Conservation (phyloP, 1,140 invertebrate species). For the Magallana gigas region DNA sequence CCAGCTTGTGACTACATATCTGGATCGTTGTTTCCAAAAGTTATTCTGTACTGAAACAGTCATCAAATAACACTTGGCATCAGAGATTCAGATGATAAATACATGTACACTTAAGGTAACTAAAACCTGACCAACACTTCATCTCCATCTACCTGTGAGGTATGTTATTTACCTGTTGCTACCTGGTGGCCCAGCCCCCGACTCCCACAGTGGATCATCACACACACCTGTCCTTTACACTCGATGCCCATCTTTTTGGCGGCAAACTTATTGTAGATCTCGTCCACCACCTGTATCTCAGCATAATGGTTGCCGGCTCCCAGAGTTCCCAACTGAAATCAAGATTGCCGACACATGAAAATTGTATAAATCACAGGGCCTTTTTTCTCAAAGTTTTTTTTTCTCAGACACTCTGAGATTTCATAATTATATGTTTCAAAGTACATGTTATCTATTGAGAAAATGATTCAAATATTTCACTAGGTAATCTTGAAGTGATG, state of each 20-base stretch:
- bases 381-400: background rate
- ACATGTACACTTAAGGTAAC: too few relatives aligned
- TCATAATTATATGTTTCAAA: too few relatives aligned
- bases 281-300: conserved; percentile 98
- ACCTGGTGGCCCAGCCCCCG: conserved; percentile 99
- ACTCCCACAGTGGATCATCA: conserved; percentile 99
- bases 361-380: background rate
- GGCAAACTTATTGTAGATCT: conserved; percentile 98
- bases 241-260: conserved; percentile 99
- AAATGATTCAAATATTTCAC: too few relatives aligned
- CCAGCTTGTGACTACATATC: background rate
- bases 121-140: too few relatives aligned
- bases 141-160: background rate
- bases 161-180: conserved; percentile 87
- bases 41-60: too few relatives aligned
- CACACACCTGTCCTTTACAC: conserved; percentile 95
- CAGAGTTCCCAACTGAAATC: conserved; percentile 90
- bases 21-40: background rate
- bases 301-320: conserved; percentile 99
- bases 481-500: too few relatives aligned
- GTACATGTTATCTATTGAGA: too few relatives aligned
- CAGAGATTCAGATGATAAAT: too few relatives aligned
- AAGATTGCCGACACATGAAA: background rate
- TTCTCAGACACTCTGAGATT: too few relatives aligned
- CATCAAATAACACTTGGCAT: too few relatives aligned